These are phyloP conservation scores for Porphyrio hochstetteri DNA, from an alignment of 2,113 vertebrate genomes.

Conservation along the genomic window DNA sequence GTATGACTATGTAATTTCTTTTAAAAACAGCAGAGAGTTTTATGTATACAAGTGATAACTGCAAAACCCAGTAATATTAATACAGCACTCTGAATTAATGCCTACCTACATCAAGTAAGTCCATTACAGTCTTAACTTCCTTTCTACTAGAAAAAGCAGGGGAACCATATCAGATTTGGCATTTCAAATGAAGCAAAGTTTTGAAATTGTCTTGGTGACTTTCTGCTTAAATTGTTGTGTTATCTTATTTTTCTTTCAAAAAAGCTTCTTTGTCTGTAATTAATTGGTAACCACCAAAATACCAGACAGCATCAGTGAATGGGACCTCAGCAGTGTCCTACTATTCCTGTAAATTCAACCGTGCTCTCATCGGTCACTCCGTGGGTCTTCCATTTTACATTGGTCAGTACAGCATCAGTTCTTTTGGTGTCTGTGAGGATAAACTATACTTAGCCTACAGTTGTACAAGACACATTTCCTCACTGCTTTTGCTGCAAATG, in stretches of 20 bases:
- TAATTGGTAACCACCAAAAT: not conserved
- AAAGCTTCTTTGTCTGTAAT: not conserved
- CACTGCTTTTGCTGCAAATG: not conserved
- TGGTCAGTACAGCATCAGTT: not conserved
- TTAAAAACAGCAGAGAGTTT: not conserved
- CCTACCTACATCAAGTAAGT: not conserved
- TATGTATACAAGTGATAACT: not conserved
- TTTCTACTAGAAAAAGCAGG: not conserved
- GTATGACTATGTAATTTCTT: not conserved
- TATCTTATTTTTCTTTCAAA: not conserved
- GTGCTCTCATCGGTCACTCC: not conserved
- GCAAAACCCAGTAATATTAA: not conserved
- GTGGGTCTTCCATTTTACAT: not conserved
- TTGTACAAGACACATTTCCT: not conserved
- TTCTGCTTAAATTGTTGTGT: not conserved
- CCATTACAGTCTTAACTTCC: not conserved
- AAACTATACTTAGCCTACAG: not conserved
- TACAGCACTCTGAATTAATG: not conserved
- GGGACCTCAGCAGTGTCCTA: not conserved
- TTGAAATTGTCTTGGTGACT: not conserved
- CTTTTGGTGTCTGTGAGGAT: not conserved
- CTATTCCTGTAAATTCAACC: not conserved
- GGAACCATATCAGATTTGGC: not conserved
- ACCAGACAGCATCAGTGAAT: not conserved
- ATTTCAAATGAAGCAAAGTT: not conserved